Percentiles rank a stretch among this genome's conserved stretches.
Evolutionary conservation across 1,140 invertebrate species (phyloP).

Genomic region (Thalassaphorura encarpata): DNA sequence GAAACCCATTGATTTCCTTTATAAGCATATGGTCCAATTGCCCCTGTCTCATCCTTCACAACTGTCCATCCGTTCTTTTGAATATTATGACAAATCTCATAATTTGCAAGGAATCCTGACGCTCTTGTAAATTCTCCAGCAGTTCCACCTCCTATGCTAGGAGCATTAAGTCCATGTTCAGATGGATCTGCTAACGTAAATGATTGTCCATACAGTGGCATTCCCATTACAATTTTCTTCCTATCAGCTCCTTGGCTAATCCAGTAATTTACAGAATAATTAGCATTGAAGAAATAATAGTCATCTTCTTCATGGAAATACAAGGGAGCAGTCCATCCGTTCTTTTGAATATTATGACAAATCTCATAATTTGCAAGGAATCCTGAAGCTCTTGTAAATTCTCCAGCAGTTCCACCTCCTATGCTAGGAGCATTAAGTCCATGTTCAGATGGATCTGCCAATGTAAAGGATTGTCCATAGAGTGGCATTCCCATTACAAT

Average conservation of each 20-base stretch:
- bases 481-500: conserved; percentile 55
- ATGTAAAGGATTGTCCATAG: conserved; percentile 53
- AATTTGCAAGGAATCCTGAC: conserved; percentile 54
- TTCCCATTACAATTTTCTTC: conserved; percentile 53
- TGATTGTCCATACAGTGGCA: conserved; percentile 53
- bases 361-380: conserved; percentile 69
- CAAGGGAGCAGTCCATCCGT: conserved; percentile 44
- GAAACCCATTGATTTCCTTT: conserved; percentile 56
- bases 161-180: conserved; percentile 45
- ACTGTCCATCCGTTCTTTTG: conserved; percentile 51
- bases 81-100: conserved; percentile 70
- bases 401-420: conserved; percentile 66
- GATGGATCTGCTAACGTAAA: conserved; percentile 43
- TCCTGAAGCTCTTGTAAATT: conserved; percentile 64
- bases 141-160: conserved; percentile 46
- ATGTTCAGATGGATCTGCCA: conserved; percentile 43
- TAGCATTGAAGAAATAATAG: conserved; percentile 39
- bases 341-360: conserved; percentile 60
- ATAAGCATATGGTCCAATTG: conserved; percentile 51
- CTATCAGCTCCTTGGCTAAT: conserved; percentile 47
- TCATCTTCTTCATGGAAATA: conserved; percentile 38
- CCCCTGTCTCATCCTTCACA: conserved; percentile 43
- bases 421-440: conserved; percentile 57
- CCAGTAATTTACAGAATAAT: conserved; percentile 47
- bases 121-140: conserved; percentile 51